Conservation (phyloP, 1,140 invertebrate genomes). For the Drosophila navojoa region DNA sequence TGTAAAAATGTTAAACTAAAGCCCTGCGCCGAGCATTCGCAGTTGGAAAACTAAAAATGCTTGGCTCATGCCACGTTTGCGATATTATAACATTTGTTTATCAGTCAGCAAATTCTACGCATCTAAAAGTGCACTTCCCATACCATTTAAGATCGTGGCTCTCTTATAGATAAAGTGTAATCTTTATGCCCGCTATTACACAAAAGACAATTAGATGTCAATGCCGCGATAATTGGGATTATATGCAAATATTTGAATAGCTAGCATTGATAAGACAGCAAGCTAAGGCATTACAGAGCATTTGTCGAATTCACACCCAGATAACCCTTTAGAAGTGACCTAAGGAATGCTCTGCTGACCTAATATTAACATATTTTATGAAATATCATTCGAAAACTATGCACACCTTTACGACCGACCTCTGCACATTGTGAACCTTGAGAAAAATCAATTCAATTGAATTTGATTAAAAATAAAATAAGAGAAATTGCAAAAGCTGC, state of each 20-base stretch:
- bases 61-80: too few relatives aligned
- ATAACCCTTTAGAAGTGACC: constrained; percentile 1
- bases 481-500: constrained; percentile 33
- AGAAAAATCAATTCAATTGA: constrained; percentile 77
- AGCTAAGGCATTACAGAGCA: neutral
- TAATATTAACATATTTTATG: neutral
- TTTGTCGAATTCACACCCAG: neutral
- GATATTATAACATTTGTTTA: neutral
- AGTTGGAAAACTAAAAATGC: too few relatives aligned
- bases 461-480: constrained; percentile 59
- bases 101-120: constrained; percentile 9
- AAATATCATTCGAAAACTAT: neutral
- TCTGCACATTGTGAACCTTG: constrained; percentile 59
- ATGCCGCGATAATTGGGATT: constrained; percentile 44
- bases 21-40: too few relatives aligned
- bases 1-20: too few relatives aligned
- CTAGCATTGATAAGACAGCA: constrained; percentile 16
- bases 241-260: constrained; percentile 9
- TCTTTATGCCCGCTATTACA: constrained; percentile 35
- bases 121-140: constrained; percentile 1
- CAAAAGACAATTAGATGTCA: constrained; percentile 38
- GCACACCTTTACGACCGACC: constrained; percentile 23
- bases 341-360: constrained; percentile 35
- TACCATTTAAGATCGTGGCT: neutral
- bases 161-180: constrained; percentile 7